These are phyloP conservation scores for Cotesia congregata DNA, from an alignment of 2,888 invertebrate species.

Conservation along the genomic window DNA sequence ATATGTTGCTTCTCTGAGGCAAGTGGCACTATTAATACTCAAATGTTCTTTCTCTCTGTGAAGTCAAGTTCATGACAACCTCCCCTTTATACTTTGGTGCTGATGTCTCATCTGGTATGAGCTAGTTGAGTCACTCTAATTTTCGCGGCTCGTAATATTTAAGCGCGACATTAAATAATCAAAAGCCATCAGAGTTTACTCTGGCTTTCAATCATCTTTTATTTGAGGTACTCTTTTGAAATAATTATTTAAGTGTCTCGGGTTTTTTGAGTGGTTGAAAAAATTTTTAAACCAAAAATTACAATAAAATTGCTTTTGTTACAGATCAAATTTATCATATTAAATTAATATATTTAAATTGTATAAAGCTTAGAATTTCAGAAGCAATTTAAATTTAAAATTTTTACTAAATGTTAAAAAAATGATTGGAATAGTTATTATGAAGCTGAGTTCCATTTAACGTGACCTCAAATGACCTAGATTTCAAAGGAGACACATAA, in stretches of 20 bases:
- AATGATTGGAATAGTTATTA: neutral
- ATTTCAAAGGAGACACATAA: neutral
- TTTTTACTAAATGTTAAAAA: neutral
- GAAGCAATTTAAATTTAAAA: neutral
- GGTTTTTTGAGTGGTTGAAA: too few relatives aligned
- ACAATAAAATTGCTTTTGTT: too few relatives aligned
- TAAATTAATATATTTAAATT: too few relatives aligned
- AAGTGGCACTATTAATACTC: constrained; percentile 19
- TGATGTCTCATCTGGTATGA: neutral
- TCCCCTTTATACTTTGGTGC: neutral
- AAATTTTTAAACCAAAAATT: too few relatives aligned
- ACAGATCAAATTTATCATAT: too few relatives aligned
- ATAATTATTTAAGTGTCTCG: too few relatives aligned
- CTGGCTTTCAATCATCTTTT: too few relatives aligned
- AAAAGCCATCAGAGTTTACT: neutral
- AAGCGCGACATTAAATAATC: neutral
- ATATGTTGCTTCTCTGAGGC: neutral
- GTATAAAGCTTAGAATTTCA: neutral
- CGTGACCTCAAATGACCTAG: neutral
- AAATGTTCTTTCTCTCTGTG: neutral
- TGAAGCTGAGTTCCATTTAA: neutral
- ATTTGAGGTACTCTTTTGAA: too few relatives aligned
- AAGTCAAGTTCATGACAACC: constrained; percentile 26
- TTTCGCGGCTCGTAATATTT: constrained; percentile 20
- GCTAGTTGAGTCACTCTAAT: neutral